phyloP scores from a whole-genome alignment of 2,888 invertebrate species.

The Pomacea canaliculata region DNA sequence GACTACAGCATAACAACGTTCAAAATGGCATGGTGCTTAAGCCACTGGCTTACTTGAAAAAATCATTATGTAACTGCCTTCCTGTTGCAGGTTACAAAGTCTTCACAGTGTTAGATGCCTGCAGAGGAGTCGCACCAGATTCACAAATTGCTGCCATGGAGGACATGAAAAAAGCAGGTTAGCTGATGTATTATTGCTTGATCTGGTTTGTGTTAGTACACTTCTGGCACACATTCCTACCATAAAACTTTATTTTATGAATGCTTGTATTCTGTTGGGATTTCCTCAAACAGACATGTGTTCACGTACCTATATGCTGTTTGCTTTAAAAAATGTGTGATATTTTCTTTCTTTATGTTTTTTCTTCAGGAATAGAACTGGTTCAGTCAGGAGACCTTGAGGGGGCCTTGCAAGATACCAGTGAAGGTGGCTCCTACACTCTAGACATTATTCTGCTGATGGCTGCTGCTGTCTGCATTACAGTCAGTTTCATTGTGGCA shows the following conservation, averaged over 20 bases:
- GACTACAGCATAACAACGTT: too few relatives aligned
- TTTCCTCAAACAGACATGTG: too few relatives aligned
- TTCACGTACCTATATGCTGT: neutral
- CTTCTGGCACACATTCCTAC: too few relatives aligned
- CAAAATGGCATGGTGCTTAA: too few relatives aligned
- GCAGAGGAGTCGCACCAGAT: constrained; percentile 7
- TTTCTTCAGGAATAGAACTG: constrained; percentile 14
- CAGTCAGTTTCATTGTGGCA: neutral
- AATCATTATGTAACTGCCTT: too few relatives aligned
- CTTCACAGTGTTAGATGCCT: constrained; percentile 18
- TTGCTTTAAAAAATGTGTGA: neutral
- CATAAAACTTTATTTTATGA: too few relatives aligned
- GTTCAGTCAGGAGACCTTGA: constrained; percentile 1
- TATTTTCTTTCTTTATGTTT: neutral
- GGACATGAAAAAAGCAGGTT: constrained; percentile 11
- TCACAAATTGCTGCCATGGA: constrained; percentile 7
- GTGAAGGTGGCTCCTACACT: neutral
- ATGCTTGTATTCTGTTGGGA: too few relatives aligned
- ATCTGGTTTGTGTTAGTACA: too few relatives aligned
- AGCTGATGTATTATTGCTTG: neutral
- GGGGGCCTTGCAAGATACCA: constrained; percentile 5
- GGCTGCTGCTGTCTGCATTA: constrained; percentile 1
- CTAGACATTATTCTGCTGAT: neutral
- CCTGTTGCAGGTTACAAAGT: constrained; percentile 20
- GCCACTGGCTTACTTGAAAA: too few relatives aligned